phyloP scores from a whole-genome alignment of 2,113 vertebrate genomes.

The Lichenostomus cassidix region DNA sequence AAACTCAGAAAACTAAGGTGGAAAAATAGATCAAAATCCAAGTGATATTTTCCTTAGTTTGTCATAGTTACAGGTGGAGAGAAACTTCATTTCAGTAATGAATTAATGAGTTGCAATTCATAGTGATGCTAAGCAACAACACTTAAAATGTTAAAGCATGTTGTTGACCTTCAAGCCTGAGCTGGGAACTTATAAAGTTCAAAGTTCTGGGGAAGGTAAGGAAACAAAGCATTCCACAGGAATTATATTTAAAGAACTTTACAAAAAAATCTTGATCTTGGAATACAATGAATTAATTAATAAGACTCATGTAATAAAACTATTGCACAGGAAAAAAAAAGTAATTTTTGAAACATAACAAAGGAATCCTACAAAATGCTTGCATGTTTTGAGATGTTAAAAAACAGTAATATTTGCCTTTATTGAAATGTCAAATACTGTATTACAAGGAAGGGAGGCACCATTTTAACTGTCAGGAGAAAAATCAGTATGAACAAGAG shows the following conservation, averaged over 20 bases:
- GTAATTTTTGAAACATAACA: background rate
- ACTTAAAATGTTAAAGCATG: background rate
- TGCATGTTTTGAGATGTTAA: background rate
- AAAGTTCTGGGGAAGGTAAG: background rate
- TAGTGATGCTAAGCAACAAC: slow-evolving; percentile 13
- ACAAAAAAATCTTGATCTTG: background rate
- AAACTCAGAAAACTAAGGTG: background rate
- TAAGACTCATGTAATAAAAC: background rate
- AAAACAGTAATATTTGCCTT: background rate
- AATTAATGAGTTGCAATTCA: background rate
- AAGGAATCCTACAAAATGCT: background rate
- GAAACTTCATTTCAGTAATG: background rate
- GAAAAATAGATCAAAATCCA: background rate
- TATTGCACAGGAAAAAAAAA: background rate
- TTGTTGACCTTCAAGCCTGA: slow-evolving; percentile 4
- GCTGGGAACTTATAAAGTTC: background rate
- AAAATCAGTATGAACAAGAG: background rate
- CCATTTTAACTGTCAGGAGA: background rate
- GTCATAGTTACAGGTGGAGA: background rate
- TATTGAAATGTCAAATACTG: background rate
- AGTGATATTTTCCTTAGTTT: background rate
- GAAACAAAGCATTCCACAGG: background rate
- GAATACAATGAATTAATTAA: background rate
- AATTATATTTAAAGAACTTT: background rate
- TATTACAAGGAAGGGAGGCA: background rate